Percentiles rank a stretch among this genome's conserved stretches.
Conservation (phyloP, 2,888 invertebrate genomes). For the Drosophila helvetica region DNA sequence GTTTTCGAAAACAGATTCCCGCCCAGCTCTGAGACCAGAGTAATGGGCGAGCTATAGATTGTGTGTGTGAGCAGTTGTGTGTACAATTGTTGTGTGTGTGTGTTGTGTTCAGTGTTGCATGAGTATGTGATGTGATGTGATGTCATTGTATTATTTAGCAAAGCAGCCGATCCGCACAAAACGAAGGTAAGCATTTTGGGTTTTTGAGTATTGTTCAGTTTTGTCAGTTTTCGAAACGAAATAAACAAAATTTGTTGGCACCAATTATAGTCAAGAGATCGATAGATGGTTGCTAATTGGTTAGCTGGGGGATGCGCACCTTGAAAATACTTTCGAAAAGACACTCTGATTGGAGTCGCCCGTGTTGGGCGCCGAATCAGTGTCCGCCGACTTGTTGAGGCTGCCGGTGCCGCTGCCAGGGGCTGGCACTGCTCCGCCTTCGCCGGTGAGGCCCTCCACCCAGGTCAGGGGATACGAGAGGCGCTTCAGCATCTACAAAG, state of each 20-base stretch:
- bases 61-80: slow-evolving; percentile 12
- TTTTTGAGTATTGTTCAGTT: slow-evolving; percentile 36
- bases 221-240: slow-evolving; percentile 52
- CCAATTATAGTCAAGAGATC: slow-evolving; percentile 63
- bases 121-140: slow-evolving; percentile 30
- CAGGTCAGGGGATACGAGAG: slow-evolving; percentile 95
- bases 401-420: slow-evolving; percentile 82
- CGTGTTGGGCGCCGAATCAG: slow-evolving; percentile 84
- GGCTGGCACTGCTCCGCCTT: slow-evolving; percentile 86
- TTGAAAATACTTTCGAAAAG: slow-evolving; percentile 96
- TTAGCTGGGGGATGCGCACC: slow-evolving; percentile 85
- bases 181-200: slow-evolving; percentile 70
- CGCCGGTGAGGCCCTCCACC: slow-evolving; percentile 95
- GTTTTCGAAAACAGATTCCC: slow-evolving; percentile 97
- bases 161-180: slow-evolving; percentile 79
- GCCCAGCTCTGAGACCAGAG: slow-evolving; percentile 97
- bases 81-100: slow-evolving; percentile 25
- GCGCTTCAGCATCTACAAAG: slow-evolving; percentile 93
- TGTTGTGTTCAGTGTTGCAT: slow-evolving; percentile 20
- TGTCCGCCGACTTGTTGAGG: slow-evolving; percentile 80
- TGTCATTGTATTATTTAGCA: slow-evolving; percentile 22
- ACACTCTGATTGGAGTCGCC: slow-evolving; percentile 88
- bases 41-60: slow-evolving; percentile 92
- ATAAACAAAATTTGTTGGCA: slow-evolving; percentile 62
- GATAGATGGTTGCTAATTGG: slow-evolving; percentile 2